Evolutionary conservation across 2,797 vertebrate genomes (phyloP).

Genomic region (Gallinago nigripennis): DNA sequence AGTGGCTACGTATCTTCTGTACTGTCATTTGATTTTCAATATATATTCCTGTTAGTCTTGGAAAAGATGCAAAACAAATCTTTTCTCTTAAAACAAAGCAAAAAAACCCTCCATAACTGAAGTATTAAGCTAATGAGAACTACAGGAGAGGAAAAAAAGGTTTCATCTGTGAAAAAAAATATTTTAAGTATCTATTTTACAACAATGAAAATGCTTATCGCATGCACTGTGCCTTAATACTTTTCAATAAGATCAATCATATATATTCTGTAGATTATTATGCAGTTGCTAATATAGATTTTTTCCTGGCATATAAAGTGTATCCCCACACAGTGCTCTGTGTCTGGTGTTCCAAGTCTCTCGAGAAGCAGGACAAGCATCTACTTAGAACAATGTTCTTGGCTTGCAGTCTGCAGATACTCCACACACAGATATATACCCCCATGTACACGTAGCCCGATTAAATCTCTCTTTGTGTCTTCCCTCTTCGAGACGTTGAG

Average conservation of each 20-base stretch:
- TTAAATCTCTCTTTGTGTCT: background rate
- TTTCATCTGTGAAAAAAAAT: background rate
- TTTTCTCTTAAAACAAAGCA: background rate
- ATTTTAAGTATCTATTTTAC: background rate
- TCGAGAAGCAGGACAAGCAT: background rate
- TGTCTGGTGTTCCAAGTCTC: background rate
- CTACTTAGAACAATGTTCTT: background rate
- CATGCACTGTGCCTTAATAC: background rate
- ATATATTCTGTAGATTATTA: background rate
- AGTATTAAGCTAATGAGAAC: background rate
- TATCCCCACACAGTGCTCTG: background rate
- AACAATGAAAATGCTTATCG: background rate
- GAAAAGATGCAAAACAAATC: background rate
- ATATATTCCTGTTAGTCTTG: background rate
- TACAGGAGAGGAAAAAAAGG: background rate
- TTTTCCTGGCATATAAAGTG: background rate
- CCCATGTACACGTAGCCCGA: background rate
- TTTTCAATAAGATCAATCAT: background rate
- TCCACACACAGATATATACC: background rate
- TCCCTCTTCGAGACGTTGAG: background rate
- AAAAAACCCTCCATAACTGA: background rate
- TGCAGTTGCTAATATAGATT: background rate
- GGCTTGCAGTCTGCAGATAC: background rate
- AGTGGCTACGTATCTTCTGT: background rate
- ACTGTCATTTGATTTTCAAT: background rate